Conservation (phyloP, 2,888 invertebrate genomes). For the Chrysodeixis includens region DNA sequence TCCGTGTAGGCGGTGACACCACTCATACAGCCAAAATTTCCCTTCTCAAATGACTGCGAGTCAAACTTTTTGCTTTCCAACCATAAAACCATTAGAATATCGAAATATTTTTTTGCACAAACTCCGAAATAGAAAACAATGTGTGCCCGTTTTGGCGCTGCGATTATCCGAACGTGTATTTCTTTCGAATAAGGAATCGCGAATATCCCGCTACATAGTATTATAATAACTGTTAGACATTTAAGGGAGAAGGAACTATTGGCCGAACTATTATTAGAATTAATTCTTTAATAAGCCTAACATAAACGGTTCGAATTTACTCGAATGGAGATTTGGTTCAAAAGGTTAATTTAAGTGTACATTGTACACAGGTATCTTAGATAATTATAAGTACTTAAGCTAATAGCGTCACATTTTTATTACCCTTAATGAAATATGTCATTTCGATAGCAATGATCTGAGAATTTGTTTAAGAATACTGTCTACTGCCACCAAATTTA, state of each 20-base stretch:
- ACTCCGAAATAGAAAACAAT: conserved; percentile 55
- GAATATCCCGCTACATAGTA: conserved; percentile 58
- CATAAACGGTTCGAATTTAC: background rate
- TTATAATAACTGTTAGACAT: conserved; percentile 54
- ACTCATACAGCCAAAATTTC: conserved; percentile 32
- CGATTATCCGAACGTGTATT: conserved; percentile 58
- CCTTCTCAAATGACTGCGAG: conserved; percentile 36
- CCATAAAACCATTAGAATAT: conserved; percentile 49
- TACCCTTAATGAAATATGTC: too few species aligned
- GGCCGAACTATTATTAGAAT: background rate
- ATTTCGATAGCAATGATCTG: too few species aligned
- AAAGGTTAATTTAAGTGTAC: too few species aligned
- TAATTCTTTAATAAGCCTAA: background rate
- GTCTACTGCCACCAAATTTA: too few species aligned
- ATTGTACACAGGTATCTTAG: too few species aligned
- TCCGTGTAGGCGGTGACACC: conserved; percentile 19
- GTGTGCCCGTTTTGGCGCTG: conserved; percentile 45
- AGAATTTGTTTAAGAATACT: too few species aligned
- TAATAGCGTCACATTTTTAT: too few species aligned
- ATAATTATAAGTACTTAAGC: too few species aligned
- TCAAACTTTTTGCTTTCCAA: conserved; percentile 51
- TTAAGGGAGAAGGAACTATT: conserved; percentile 32
- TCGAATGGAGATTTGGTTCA: too few species aligned
- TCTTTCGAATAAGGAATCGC: conserved; percentile 52
- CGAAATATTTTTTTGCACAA: conserved; percentile 52